These are phyloP conservation scores for Periplaneta americana DNA, from an alignment of 1,140 invertebrate genomes.

Conservation along the genomic window DNA sequence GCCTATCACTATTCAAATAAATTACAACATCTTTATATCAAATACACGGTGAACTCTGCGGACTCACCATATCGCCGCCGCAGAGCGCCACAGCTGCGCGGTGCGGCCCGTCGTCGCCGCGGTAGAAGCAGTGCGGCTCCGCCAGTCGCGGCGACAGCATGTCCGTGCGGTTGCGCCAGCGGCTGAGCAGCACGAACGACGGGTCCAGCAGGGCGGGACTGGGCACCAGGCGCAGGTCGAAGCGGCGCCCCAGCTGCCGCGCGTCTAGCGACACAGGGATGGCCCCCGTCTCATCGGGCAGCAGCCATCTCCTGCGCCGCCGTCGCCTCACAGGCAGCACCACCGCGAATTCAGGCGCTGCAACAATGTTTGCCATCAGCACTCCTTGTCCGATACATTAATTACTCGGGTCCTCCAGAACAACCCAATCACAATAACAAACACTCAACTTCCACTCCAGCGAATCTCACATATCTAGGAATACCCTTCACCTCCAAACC, in stretches of 20 bases:
- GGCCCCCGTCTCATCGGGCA: background rate
- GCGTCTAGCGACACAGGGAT: background rate
- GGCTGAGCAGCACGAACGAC: background rate
- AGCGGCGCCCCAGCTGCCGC: background rate
- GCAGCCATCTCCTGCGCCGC: background rate
- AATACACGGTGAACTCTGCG: too few species aligned
- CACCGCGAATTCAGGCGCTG: conserved; percentile 12
- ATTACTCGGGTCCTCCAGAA: too few species aligned
- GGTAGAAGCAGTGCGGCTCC: background rate
- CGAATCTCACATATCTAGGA: too few species aligned
- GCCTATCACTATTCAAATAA: too few species aligned
- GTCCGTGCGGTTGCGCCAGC: conserved; percentile 1
- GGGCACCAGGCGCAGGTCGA: background rate
- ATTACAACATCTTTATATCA: too few species aligned
- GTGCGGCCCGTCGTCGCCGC: background rate
- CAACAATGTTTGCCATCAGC: too few species aligned
- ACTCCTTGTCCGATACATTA: too few species aligned
- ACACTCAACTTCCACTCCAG: too few species aligned
- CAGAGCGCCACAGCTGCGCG: conserved; percentile 4
- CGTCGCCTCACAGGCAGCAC: background rate
- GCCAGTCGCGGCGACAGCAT: background rate
- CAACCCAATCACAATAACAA: too few species aligned
- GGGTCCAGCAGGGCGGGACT: conserved; percentile 2
- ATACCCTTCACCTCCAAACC: too few species aligned
- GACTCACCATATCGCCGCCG: conserved; percentile 6